Evolutionary conservation across 2,797 vertebrate genomes (phyloP), one percentile per base, ranked within the genome.

Genomic region (Capromys pilorides): DNA sequence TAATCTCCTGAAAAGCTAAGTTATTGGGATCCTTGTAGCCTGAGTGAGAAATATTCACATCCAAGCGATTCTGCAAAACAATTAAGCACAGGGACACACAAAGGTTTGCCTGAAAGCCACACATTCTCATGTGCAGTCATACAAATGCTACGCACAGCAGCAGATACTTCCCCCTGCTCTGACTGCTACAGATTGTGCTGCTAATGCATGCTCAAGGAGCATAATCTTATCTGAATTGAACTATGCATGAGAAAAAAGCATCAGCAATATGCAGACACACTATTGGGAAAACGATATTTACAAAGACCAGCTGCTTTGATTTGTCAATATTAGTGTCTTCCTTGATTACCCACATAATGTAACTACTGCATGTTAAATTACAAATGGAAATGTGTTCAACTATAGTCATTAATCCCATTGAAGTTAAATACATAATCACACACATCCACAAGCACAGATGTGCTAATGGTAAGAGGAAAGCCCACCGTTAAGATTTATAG

Each of bases 1-100:
- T 98, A 78, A 99, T 98, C 95, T 98, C 95, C 67, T 99, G 98
- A 98, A 99, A 99, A 61, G 39, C 90, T 78, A 99, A 97, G 75
- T 98, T 98, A 95, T 98, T 98, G 57, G 98, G 98, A 89, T 79
- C 21, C 6, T 1, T 0, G 97, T 99, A 99, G 64, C 96, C 97
- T 61, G 89, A 95, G 5, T 97, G 95, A 26, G 88, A 92, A 88
- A 97, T 97, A 1, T 97, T 94, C 96, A 99, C 96, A 8, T 78
- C 97, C 96, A 99, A 96, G 6, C 26, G 8, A 61, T 97, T 98
- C 99, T 99, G 90, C 75, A 97, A 97, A 66, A 85, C 31, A 91
- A 14, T 39, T 45, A 87, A 78, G 61, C n/a, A 75, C 16, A 96
- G 33, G 67, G n/a, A 73, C 96, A 93, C 36, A 57, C 73, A 88